Percentiles rank a stretch among this genome's conserved stretches.
These are phyloP conservation scores for Danio jaintianensis DNA, from an alignment of 2,797 vertebrate genomes.

Conservation along the genomic window DNA sequence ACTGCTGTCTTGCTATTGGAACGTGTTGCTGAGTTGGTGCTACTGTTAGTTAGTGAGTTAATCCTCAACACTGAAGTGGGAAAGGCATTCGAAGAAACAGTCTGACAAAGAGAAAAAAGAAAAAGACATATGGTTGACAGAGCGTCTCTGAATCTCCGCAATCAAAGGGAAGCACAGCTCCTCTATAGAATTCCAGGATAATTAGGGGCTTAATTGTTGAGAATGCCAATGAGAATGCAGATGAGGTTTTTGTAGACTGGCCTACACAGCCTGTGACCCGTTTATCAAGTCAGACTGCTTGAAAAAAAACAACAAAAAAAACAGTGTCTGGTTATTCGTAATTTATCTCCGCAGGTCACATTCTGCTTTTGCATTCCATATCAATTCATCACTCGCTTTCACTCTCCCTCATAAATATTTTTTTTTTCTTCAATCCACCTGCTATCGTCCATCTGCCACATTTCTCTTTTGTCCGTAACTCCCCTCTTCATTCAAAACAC, in stretches of 20 bases:
- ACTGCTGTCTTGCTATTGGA: neutral
- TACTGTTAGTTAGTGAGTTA: neutral
- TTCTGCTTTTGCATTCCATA: slow-evolving; percentile 32
- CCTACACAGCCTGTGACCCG: slow-evolving; percentile 36
- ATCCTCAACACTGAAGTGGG: neutral
- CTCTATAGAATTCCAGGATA: slow-evolving; percentile 58
- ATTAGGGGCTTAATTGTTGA: slow-evolving; percentile 64
- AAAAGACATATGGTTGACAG: slow-evolving; percentile 51
- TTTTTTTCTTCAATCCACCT: slow-evolving; percentile 6
- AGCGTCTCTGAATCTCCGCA: slow-evolving; percentile 40
- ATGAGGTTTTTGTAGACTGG: slow-evolving; percentile 49
- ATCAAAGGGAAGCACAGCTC: slow-evolving; percentile 53
- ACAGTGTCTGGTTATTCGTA: slow-evolving; percentile 23
- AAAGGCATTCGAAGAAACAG: neutral
- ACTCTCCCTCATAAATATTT: slow-evolving; percentile 38
- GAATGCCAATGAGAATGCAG: slow-evolving; percentile 59
- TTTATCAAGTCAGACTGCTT: slow-evolving; percentile 53
- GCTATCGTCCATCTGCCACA: slow-evolving; percentile 37
- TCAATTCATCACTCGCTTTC: slow-evolving; percentile 19
- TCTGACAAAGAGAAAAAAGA: slow-evolving; percentile 23
- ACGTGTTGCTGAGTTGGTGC: neutral
- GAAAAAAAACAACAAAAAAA: slow-evolving; percentile 4
- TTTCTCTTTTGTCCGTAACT: slow-evolving; percentile 40
- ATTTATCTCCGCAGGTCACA: slow-evolving; percentile 21
- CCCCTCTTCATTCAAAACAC: slow-evolving; percentile 41